Evolutionary conservation across 1,140 invertebrate genomes (phyloP), one percentile per base, ranked within the genome.

Genomic region (Trichonephila clavata): DNA sequence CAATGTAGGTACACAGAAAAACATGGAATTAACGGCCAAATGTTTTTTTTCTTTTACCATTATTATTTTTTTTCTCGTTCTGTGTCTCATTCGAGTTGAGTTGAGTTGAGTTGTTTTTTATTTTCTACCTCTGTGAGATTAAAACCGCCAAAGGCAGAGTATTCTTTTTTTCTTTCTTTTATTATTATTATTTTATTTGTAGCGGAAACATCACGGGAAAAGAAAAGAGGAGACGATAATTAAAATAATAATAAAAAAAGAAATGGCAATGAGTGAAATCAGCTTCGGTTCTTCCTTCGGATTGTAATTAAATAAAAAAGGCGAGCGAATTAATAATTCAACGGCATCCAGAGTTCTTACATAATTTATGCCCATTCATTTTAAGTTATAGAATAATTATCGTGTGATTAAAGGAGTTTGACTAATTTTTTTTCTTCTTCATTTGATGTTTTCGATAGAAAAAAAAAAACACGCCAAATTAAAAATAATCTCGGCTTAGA

Each of bases 241-340:
- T 89, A 86, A 77, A 83, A 90, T 43, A 71, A 59, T 91, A 57
- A 84, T 57, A 84, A 60, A 59, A 61, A 14, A 84, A 91, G 32
- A 63, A 91, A 81, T 81, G 89, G 68, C 68, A 90, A 90, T 81
- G 68, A 84, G 90, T 84, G 68, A 65, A 84, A 83, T 92, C 27
- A 65, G 59, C 80, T 92, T 83, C 39, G 83, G 43, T 60, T 57
- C n/a, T 32, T 63, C 39, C 65, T 39, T 90, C 50, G 20, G 5
- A 21, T 83, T 65, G 81, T 92, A 92, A 92, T 92, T 92, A 92
- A 92, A 92, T 92, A 92, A 92, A 86, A 92, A 39, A 39, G 71
- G 59, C 21, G 63, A 83, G 61, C 8, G 81, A 92, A 92, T 92
- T 92, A 92, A 84, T 92, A 92, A 92, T 92, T 92, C 91, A 92